A percentile compares a stretch with the other conserved stretches of the same genome.
Conservation (phyloP, 2,888 invertebrate genomes). For the Iphiclides podalirius region DNA sequence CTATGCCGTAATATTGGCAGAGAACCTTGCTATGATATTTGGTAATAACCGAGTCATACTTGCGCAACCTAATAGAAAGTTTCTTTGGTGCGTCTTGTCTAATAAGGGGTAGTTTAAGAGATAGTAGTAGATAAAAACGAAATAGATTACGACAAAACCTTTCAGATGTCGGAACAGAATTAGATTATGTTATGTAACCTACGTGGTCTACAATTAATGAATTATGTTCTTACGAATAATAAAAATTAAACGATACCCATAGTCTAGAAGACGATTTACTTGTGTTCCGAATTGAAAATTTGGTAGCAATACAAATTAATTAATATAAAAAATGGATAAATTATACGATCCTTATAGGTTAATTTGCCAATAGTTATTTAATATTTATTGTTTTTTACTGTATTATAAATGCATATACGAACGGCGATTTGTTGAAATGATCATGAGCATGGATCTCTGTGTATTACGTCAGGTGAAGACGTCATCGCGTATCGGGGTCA, state of each 20-base stretch:
- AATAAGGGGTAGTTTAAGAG: slow-evolving; percentile 18
- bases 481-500: slow-evolving; percentile 72
- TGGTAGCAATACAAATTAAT: too few relatives aligned
- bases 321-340: too few relatives aligned
- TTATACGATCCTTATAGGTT: too few relatives aligned
- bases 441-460: slow-evolving; percentile 49
- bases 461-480: slow-evolving; percentile 60
- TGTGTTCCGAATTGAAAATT: too few relatives aligned
- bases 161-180: slow-evolving; percentile 10
- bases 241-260: too few relatives aligned
- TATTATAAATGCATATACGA: too few relatives aligned
- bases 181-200: not conserved
- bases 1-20: slow-evolving; percentile 1
- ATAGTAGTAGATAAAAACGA: slow-evolving; percentile 14
- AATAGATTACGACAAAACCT: slow-evolving; percentile 17
- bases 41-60: slow-evolving; percentile 54
- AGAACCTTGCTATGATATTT: slow-evolving; percentile 39
- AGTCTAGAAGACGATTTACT: too few relatives aligned
- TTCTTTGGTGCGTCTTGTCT: slow-evolving; percentile 26
- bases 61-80: slow-evolving; percentile 47
- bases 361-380: too few relatives aligned
- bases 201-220: slow-evolving; percentile 11
- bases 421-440: slow-evolving; percentile 37
- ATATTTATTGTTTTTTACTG: too few relatives aligned
- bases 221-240: too few relatives aligned